Base-by-base conservation (phyloP, 1,140 invertebrate genomes). In the Zaprionus ornatus region DNA sequence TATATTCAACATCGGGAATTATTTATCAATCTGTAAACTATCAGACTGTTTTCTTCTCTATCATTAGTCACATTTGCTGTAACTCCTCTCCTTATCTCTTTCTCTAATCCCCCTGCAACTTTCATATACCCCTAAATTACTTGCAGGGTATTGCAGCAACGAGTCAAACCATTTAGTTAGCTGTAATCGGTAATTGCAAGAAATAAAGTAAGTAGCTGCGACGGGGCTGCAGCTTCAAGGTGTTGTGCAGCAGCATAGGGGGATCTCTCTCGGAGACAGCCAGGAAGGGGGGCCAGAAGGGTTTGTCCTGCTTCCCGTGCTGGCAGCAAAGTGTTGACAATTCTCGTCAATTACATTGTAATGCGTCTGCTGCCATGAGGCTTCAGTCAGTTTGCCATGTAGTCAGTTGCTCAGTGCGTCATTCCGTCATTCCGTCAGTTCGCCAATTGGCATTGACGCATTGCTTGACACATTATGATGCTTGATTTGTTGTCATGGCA, bases 401-500 rank as follows among this genome's bases (percentile, higher is more conserved):
- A 19, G 3, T 35, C 61, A 37, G 19, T 52, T 5, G n/a, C 9
- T 63, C 17, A 29, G 12, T 37, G 37, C 12, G 21, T 37, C 21
- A 63, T 61, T 65, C 57, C 70, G 55, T 56, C 83, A 77, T 72
- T 83, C n/a, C 21, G 19, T 35, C 21, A 54, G 61, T 63, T 71
- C 71, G 68, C 40, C 84, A 77, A 80, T 80, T 88, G 64, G 73
- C 82, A 75, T 88, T 88, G 80, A 90, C 82, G 85, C 84, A 88
- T 88, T 82, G 85, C 81, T 84, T 88, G 84, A 90, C 85, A 88
- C 84, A 90, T 88, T 88, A 88, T 88, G 84, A 88, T 88, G 84
- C 85, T 88, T 88, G 84, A 88, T 88, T 88, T 88, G 84, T 90
- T 85, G 84, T 76, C 85, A 90, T 88, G 80, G 80, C 85, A 81